A percentile compares a stretch with the other conserved stretches of the same genome.
Conservation (phyloP, 2,113 vertebrate genomes). For the Poeciliopsis prolifica region DNA sequence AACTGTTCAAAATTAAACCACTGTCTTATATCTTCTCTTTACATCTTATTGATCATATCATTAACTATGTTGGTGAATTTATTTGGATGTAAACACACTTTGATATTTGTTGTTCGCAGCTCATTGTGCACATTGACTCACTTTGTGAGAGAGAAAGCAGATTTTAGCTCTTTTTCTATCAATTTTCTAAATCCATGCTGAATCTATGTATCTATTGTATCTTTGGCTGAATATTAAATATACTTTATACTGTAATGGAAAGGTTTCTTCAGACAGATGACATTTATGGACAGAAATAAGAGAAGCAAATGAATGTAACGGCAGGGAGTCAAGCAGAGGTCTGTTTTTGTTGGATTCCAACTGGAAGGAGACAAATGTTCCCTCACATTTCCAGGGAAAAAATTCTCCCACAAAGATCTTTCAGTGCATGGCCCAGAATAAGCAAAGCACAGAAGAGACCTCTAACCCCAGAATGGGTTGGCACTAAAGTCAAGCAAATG, state of each 20-base stretch:
- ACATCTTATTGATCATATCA: too few relatives aligned
- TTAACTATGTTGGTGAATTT: too few relatives aligned
- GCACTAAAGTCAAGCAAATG: conserved; percentile 19
- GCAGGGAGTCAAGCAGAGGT: conserved; percentile 44
- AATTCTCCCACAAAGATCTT: conserved; percentile 60
- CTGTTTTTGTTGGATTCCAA: conserved; percentile 69
- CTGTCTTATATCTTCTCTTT: too few relatives aligned
- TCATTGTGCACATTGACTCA: too few relatives aligned
- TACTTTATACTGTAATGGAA: not conserved
- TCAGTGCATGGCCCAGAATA: conserved; percentile 24
- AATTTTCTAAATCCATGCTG: not conserved
- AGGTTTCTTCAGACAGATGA: not conserved
- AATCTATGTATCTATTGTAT: not conserved
- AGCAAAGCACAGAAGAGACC: conserved; percentile 6
- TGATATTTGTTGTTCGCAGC: too few relatives aligned
- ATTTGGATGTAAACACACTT: too few relatives aligned
- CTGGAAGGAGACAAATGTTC: conserved; percentile 72
- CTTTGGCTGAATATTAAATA: not conserved
- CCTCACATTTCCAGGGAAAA: conserved; percentile 52
- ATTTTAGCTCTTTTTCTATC: not conserved
- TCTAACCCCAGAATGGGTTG: conserved; percentile 15
- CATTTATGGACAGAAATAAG: conserved; percentile 13
- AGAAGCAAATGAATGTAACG: conserved; percentile 26
- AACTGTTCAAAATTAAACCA: too few relatives aligned
- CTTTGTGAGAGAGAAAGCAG: too few relatives aligned